These are phyloP conservation scores for Parazoanthus atlanticus DNA, from an alignment of 92 coral and sea anemone species.

Conservation along the genomic window DNA sequence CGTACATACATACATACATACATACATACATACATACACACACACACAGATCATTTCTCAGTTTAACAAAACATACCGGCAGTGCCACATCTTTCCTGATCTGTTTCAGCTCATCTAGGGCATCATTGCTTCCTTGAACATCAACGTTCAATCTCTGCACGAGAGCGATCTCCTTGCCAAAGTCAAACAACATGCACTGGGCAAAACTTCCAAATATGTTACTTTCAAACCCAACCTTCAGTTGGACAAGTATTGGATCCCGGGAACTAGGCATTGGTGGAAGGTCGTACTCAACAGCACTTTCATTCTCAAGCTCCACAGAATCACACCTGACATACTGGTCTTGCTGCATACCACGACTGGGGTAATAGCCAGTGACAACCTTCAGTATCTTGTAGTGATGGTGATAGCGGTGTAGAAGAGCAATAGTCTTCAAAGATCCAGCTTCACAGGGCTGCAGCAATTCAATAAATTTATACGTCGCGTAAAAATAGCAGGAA, in stretches of 20 bases:
- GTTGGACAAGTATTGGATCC: constrained; percentile 20
- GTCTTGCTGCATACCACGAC: not conserved
- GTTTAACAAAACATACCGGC: constrained; percentile 1
- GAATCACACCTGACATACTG: not conserved
- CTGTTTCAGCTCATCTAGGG: constrained; percentile 5
- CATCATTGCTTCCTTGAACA: constrained; percentile 42
- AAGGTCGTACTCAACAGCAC: constrained; percentile 13
- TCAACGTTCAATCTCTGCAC: constrained; percentile 56
- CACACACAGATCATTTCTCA: too few species aligned
- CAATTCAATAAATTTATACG: not conserved
- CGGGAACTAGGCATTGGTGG: constrained; percentile 13
- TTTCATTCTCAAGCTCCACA: not conserved
- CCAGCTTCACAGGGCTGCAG: constrained; percentile 30
- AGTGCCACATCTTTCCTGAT: constrained; percentile 37
- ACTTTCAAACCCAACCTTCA: constrained; percentile 44
- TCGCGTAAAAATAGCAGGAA: not conserved
- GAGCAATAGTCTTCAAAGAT: constrained; percentile 21
- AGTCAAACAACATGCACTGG: constrained; percentile 66
- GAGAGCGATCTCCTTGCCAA: constrained; percentile 51
- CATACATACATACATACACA: too few species aligned
- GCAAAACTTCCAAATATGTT: constrained; percentile 52
- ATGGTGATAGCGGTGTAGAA: constrained; percentile 36
- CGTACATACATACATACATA: not conserved
- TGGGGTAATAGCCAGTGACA: constrained; percentile 10
- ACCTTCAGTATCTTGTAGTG: constrained; percentile 34